These are phyloP conservation scores for Phrynosoma blainvillii DNA, from an alignment of 2,113 vertebrate species.

Conservation along the genomic window DNA sequence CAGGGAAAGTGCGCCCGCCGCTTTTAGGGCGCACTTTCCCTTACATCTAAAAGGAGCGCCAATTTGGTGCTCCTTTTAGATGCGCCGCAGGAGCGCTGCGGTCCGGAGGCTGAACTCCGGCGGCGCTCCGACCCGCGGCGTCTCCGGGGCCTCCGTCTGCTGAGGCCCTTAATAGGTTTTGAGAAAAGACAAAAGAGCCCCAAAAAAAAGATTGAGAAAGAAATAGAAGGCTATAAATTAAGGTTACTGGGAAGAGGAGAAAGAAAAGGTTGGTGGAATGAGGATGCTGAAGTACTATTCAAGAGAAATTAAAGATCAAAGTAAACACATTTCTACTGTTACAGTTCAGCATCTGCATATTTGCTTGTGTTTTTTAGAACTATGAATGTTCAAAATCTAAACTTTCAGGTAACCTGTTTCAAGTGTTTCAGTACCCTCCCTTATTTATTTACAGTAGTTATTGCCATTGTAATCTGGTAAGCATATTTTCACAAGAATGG, in stretches of 20 bases:
- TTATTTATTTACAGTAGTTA: background rate
- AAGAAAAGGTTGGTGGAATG: background rate
- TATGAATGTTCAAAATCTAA: background rate
- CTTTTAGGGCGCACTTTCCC: too few relatives aligned
- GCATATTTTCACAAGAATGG: background rate
- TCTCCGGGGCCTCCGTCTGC: too few relatives aligned
- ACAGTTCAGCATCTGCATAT: background rate
- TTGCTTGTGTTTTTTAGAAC: background rate
- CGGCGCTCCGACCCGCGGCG: too few relatives aligned
- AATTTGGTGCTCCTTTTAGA: too few relatives aligned
- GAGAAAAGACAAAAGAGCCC: slow-evolving; percentile 1
- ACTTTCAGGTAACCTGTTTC: background rate
- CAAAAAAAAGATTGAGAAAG: background rate
- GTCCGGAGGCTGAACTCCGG: too few relatives aligned
- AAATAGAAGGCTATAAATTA: slow-evolving; percentile 16
- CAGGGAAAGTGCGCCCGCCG: too few relatives aligned
- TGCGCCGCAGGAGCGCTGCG: too few relatives aligned
- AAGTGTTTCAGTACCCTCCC: background rate
- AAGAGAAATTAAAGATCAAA: slow-evolving; percentile 8
- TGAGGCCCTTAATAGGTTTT: slow-evolving; percentile 27
- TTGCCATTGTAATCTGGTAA: background rate
- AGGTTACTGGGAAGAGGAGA: background rate
- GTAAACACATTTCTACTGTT: background rate
- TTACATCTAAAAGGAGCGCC: too few relatives aligned
- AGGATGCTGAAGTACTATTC: background rate